phyloP scores from a whole-genome alignment of 1,140 invertebrate species.

The Lepidurus arcticus region DNA sequence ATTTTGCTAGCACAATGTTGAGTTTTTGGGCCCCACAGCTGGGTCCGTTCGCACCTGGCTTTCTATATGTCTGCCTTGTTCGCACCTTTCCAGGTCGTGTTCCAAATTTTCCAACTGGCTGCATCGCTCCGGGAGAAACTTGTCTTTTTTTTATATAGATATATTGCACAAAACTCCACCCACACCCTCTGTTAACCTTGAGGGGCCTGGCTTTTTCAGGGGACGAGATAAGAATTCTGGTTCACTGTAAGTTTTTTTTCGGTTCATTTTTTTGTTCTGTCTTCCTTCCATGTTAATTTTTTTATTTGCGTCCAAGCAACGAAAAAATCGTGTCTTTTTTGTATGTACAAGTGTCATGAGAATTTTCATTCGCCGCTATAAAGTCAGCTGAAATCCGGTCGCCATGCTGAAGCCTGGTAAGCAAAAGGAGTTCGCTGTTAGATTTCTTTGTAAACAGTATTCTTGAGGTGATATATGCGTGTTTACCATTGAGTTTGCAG shows the following conservation, averaged over 20 bases:
- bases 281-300: neutral
- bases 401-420: neutral
- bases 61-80: neutral
- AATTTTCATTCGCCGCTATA: neutral
- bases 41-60: slow-evolving; percentile 6
- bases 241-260: neutral
- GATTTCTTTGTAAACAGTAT: neutral
- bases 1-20: too few relatives aligned
- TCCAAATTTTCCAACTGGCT: neutral
- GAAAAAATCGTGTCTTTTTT: neutral
- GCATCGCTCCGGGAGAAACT: neutral
- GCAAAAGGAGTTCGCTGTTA: neutral
- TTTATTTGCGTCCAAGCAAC: neutral
- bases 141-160: neutral
- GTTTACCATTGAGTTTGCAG: neutral
- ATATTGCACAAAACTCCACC: slow-evolving; percentile 19
- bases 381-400: slow-evolving; percentile 13
- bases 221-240: slow-evolving; percentile 15
- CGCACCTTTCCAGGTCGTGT: neutral
- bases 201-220: neutral
- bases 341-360: neutral
- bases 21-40: neutral
- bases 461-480: neutral
- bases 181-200: slow-evolving; percentile 1
- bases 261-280: neutral